phyloP scores from a whole-genome alignment of 2,113 vertebrate genomes.

The Scomber colias region DNA sequence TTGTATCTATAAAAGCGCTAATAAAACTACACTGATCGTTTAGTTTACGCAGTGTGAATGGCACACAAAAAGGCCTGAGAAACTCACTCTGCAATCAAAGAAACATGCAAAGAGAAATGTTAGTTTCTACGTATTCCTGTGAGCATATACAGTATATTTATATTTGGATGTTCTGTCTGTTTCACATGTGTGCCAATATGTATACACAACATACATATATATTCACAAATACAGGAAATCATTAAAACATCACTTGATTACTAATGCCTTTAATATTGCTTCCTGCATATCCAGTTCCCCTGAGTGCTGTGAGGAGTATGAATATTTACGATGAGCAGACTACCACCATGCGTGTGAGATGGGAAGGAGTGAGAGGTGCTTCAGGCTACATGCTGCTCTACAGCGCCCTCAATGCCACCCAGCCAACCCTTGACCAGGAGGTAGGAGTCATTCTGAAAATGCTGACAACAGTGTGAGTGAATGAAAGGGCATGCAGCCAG shows the following conservation, averaged over 20 bases:
- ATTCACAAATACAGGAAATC: background rate
- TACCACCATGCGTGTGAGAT: constrained; percentile 93
- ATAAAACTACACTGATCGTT: constrained; percentile 33
- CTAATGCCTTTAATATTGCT: background rate
- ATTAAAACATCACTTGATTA: background rate
- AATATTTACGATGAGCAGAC: constrained; percentile 89
- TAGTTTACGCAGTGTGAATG: background rate
- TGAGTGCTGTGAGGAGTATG: constrained; percentile 88
- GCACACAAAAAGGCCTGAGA: background rate
- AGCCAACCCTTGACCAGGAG: constrained; percentile 86
- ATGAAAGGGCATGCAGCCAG: background rate
- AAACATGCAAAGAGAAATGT: background rate
- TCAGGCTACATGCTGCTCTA: constrained; percentile 92
- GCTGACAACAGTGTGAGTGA: background rate
- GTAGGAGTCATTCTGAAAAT: constrained; percentile 74
- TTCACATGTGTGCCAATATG: too few relatives aligned
- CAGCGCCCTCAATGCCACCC: constrained; percentile 87
- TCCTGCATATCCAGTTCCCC: constrained; percentile 85
- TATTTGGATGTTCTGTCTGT: too few relatives aligned
- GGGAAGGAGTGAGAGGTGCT: constrained; percentile 89
- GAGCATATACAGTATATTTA: background rate
- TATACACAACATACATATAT: background rate
- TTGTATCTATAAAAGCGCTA: constrained; percentile 40
- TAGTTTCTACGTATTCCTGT: background rate
- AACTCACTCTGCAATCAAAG: background rate